These are phyloP conservation scores for Oncorhynchus gorbuscha DNA, from an alignment of 2,113 vertebrate species.

Conservation along the genomic window DNA sequence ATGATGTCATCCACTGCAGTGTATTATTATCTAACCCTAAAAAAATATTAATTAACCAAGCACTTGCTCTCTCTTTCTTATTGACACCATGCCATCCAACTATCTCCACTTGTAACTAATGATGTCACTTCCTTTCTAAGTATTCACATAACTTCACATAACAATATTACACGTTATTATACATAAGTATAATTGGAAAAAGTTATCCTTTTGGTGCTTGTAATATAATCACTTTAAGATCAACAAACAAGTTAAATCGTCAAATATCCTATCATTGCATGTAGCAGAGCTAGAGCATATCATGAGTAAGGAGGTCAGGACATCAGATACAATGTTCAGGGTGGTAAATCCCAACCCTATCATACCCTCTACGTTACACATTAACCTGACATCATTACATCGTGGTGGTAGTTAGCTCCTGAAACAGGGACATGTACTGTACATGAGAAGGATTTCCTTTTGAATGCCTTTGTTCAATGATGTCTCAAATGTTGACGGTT, in stretches of 20 bases:
- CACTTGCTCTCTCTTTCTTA: constrained; percentile 1
- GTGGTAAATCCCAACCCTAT: constrained; percentile 3
- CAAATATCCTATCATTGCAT: neutral
- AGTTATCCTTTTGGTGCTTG: neutral
- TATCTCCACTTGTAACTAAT: neutral
- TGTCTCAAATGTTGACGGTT: neutral
- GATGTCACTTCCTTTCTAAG: neutral
- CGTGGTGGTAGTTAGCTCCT: neutral
- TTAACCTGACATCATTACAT: neutral
- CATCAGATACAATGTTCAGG: neutral
- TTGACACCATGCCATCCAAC: constrained; percentile 5
- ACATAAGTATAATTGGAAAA: neutral
- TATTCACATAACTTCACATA: neutral
- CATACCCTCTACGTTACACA: neutral
- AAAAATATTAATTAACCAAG: constrained; percentile 6
- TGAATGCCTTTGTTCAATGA: neutral
- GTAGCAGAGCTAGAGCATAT: neutral
- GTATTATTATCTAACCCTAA: neutral
- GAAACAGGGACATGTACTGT: no score
- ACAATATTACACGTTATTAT: neutral
- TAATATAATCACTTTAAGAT: neutral
- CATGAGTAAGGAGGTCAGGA: neutral
- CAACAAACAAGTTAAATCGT: neutral
- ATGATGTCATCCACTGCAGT: constrained; percentile 24
- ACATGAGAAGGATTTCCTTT: no score